Conservation (phyloP, 2,888 invertebrate species). For the Cinara cedri region DNA sequence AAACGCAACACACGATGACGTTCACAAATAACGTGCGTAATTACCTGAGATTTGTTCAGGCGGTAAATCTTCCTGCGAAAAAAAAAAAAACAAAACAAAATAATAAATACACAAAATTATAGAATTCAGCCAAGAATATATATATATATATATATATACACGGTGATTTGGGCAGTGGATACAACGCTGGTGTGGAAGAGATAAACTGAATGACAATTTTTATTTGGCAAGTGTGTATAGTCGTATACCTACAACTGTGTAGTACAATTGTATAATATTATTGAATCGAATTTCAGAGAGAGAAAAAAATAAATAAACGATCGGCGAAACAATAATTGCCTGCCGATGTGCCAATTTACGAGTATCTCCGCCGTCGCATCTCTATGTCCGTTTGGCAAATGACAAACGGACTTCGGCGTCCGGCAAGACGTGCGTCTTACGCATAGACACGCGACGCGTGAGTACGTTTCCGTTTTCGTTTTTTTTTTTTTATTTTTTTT, state of each 20-base stretch:
- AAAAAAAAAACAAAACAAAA: slow-evolving; percentile 57
- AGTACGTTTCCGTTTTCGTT: not conserved
- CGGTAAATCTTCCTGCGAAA: slow-evolving; percentile 84
- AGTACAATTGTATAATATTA: slow-evolving; percentile 3
- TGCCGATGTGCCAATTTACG: slow-evolving; percentile 44
- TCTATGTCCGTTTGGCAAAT: slow-evolving; percentile 21
- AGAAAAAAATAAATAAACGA: not conserved
- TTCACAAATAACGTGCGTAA: not conserved
- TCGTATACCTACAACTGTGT: not conserved
- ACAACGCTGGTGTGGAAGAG: not conserved
- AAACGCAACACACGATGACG: not conserved
- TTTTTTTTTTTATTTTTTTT: not conserved
- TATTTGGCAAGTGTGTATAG: slow-evolving; percentile 36
- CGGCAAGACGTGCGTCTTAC: no score
- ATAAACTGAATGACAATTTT: slow-evolving; percentile 29
- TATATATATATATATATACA: not conserved
- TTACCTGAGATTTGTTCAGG: slow-evolving; percentile 89
- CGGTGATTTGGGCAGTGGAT: no score
- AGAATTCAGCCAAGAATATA: slow-evolving; percentile 21
- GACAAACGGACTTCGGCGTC: not conserved
- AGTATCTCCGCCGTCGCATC: not conserved
- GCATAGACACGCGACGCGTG: no score
- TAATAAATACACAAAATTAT: not conserved
- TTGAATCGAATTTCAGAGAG: slow-evolving; percentile 36
- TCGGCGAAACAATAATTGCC: slow-evolving; percentile 30